Evolutionary conservation across 2,888 invertebrate species (phyloP).

Genomic region (Drosophila conformis): DNA sequence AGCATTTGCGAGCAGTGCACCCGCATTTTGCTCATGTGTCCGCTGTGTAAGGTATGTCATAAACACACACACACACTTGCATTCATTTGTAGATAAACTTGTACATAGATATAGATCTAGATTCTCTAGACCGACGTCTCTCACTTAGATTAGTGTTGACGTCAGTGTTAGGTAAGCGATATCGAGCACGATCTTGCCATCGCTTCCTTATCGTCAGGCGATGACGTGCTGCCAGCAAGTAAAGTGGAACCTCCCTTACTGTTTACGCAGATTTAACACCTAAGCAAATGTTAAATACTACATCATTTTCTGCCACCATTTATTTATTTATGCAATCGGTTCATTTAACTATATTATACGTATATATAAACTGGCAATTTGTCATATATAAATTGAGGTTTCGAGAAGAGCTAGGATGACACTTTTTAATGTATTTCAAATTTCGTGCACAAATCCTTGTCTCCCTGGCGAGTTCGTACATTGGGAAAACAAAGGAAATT

Average conservation of each 20-base stretch:
- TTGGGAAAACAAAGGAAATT: neutral
- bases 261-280: neutral
- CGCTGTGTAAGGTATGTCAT: slow-evolving; percentile 83
- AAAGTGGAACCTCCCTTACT: slow-evolving; percentile 26
- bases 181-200: slow-evolving; percentile 26
- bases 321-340: neutral
- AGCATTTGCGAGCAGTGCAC: slow-evolving; percentile 84
- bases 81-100: neutral
- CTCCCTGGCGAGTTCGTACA: neutral
- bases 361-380: neutral
- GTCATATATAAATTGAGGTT: neutral
- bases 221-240: slow-evolving; percentile 29
- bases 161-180: slow-evolving; percentile 52
- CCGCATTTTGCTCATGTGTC: slow-evolving; percentile 80
- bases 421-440: neutral
- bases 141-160: slow-evolving; percentile 26
- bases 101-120: neutral
- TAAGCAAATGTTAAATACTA: neutral
- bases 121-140: neutral
- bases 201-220: slow-evolving; percentile 30
- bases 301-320: neutral
- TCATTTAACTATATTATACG: neutral
- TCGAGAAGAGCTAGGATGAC: neutral
- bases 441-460: neutral
- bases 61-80: neutral